Base-by-base conservation (phyloP, 2,888 invertebrate species). In the Trissoscelio sp. region DNA sequence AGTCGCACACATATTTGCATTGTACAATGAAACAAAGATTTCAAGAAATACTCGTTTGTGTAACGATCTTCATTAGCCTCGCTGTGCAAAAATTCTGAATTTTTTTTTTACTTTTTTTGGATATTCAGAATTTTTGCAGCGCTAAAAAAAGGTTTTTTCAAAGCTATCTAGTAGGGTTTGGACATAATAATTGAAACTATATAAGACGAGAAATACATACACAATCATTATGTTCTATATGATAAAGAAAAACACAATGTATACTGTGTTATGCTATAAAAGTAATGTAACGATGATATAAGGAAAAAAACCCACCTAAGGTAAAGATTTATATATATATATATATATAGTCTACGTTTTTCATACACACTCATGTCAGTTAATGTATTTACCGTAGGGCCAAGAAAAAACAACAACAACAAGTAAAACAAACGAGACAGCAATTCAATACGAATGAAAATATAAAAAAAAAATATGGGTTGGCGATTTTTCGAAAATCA, bases 301-400 rank as follows among this genome's bases (percentile, higher is more conserved):
- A 89, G 87, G 84, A 88, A 67, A 88, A 69, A n/a, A n/a, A n/a
- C 89, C 88, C 88, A 90, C 88, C 89, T 89, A 89, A 87, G 87
- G 85, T 88, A 88, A 87, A 88, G 79, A 87, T 87, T 88, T 85
- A 88, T 88, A 53, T 72, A 73, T 74, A 88, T 88, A 90, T n/a
- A n/a, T n/a, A n/a, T n/a, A n/a, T n/a, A n/a, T n/a, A n/a, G 87
- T 88, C 88, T 89, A 88, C 87, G 88, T 89, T 90, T 91, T 88
- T 86, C 89, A 88, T 90, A 90, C 87, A 88, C 87, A 87, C 88
- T 88, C 88, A 87, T 72, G 81, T 81, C 81, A 78, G 87, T 89
- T 89, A 87, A 87, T 86, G 86, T 86, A 88, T 87, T 86, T 88
- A 89, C 82, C 79, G 77, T 89, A 88, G 88, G 82, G 83, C 86